phyloP scores from a whole-genome alignment of 2,113 vertebrate genomes.

The Ondatra zibethicus region DNA sequence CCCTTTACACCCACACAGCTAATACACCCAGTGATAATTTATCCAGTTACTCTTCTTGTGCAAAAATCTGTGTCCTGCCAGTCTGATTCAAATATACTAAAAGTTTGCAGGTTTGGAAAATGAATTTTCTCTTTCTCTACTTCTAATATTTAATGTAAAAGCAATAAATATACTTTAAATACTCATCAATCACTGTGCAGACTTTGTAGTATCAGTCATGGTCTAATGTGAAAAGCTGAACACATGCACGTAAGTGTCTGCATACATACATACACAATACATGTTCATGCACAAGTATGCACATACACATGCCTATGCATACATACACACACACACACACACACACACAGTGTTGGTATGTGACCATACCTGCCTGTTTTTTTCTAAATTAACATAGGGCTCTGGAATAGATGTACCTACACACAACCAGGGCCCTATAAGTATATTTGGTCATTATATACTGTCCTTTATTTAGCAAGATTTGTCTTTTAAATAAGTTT shows the following conservation, averaged over 20 bases:
- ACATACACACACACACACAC: background rate
- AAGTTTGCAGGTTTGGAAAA: background rate
- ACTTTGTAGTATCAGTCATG: background rate
- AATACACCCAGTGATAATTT: conserved; percentile 12
- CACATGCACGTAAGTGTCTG: background rate
- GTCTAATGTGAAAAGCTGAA: background rate
- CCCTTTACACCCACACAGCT: conserved; percentile 30
- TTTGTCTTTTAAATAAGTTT: background rate
- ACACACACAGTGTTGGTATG: background rate
- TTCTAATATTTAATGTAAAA: background rate
- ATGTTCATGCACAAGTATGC: background rate
- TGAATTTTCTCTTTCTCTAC: background rate
- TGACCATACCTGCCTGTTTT: background rate
- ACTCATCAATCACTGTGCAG: background rate
- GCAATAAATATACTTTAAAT: background rate
- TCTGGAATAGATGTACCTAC: background rate
- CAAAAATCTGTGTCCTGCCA: background rate
- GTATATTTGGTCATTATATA: background rate
- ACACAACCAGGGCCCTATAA: background rate
- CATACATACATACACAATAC: background rate
- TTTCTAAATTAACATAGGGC: background rate
- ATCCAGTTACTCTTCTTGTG: conserved; percentile 5
- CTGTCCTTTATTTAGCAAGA: background rate
- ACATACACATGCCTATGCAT: background rate
- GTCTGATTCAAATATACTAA: conserved; percentile 28